These are phyloP conservation scores for Aptenodytes forsteri DNA, from an alignment of 2,113 vertebrate genomes.

Conservation along the genomic window DNA sequence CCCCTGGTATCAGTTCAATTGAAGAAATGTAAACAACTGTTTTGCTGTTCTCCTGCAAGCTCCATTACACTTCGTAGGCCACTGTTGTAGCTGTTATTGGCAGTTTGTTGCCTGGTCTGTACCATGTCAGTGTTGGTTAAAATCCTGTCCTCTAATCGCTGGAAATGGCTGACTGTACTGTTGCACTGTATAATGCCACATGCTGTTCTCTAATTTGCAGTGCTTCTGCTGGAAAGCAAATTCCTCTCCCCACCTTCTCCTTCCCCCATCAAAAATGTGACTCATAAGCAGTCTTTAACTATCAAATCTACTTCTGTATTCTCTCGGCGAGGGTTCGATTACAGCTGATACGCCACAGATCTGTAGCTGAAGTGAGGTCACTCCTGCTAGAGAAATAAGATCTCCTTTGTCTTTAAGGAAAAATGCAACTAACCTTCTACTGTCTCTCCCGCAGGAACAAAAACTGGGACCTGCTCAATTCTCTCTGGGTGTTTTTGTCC, in stretches of 20 bases:
- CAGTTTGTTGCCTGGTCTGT: neutral
- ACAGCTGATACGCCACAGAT: constrained; percentile 45
- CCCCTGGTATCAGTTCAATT: neutral
- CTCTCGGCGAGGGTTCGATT: constrained; percentile 55
- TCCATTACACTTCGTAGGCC: neutral
- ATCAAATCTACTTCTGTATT: constrained; percentile 55
- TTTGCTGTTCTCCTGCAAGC: neutral
- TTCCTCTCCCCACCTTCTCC: neutral
- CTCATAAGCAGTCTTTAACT: constrained; percentile 61
- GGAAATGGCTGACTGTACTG: constrained; percentile 17
- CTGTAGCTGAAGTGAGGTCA: constrained; percentile 63
- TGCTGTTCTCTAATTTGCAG: constrained; percentile 35
- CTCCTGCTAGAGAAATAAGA: constrained; percentile 47
- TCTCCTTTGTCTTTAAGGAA: constrained; percentile 51
- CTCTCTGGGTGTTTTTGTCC: constrained; percentile 47
- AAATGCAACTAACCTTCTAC: constrained; percentile 71
- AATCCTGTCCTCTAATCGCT: neutral
- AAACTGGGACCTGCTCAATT: constrained; percentile 51
- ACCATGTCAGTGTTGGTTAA: constrained; percentile 25
- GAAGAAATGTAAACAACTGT: neutral
- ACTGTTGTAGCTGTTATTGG: neutral
- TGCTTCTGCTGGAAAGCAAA: constrained; percentile 52
- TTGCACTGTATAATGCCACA: constrained; percentile 5
- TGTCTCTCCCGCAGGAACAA: constrained; percentile 72
- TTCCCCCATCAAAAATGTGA: constrained; percentile 31